Evolutionary conservation across 2,797 vertebrate species (phyloP), one percentile per base, ranked within the genome.

Genomic region (Melanotaenia parkinsoni): DNA sequence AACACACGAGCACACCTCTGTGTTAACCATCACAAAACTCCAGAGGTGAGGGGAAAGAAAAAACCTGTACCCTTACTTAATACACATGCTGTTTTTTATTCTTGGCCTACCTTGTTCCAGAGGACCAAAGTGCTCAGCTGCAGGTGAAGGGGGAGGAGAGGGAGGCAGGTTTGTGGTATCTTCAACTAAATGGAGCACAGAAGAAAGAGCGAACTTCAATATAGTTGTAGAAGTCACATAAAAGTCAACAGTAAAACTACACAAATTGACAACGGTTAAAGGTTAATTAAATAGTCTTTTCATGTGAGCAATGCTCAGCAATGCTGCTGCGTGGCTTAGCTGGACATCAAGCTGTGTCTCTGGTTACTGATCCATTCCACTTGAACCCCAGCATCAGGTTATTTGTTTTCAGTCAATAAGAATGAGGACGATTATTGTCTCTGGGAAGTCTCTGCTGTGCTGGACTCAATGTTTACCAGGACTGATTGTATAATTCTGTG

Each of bases 141-240:
- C 96, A 88, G 98, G 98, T 2, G 98, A 99, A 0, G 97, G 98
- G 70, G 98, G 97, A 57, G 98, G 98, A 72, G 98, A 99, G 70
- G 98, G 98, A 86, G 98, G 98, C 93, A 99, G 93, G 90, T 99
- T 98, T 90, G 96, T 93, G 78, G 97, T 96, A 86, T 99, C 98
- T 86, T 95, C 95, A 70, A 95, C 95, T 95, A 81, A 67, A 70
- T 33, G 12, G 10, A 32, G 75, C 32, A 76, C 1, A 58, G 18
- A 56, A 28, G 22, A 35, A 59, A 63, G 18, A 66, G 33, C 3
- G 63, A 45, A n/a, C 58, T 70, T 61, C 12, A 4, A 12, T 3
- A 47, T 8, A 16, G 14, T 57, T 20, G 56, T 50, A 13, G 11
- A 54, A 43, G 58, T 75, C 18, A 60, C 9, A 73, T 16, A 4